Conservation (phyloP, 2,888 invertebrate species). For the Amphipoea lucens region DNA sequence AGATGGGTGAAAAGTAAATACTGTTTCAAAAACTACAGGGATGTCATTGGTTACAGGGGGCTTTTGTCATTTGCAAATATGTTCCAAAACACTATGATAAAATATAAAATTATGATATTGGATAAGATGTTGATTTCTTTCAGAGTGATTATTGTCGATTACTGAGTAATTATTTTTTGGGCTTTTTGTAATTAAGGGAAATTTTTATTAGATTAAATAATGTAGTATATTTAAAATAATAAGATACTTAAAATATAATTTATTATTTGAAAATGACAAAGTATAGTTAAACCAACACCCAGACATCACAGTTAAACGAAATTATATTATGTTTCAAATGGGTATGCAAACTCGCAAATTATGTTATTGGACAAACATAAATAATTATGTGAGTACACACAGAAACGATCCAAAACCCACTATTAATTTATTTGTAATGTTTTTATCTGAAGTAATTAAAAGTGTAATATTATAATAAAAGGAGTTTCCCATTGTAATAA, state of each 20-base stretch:
- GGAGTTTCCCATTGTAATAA: background rate
- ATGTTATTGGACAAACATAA: slow-evolving; percentile 61
- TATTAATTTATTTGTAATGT: slow-evolving; percentile 56
- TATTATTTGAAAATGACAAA: slow-evolving; percentile 83
- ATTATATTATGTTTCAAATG: slow-evolving; percentile 68
- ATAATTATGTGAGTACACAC: slow-evolving; percentile 61
- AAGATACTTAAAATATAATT: slow-evolving; percentile 21
- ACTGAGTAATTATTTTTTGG: no score
- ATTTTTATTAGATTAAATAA: slow-evolving; percentile 2
- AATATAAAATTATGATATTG: background rate
- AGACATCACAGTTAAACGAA: slow-evolving; percentile 83
- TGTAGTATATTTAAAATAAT: background rate
- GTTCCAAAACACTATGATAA: slow-evolving; percentile 20
- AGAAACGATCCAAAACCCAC: slow-evolving; percentile 53
- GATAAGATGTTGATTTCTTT: background rate
- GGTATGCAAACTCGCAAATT: slow-evolving; percentile 68
- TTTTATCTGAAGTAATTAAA: slow-evolving; percentile 41
- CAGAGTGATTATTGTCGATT: background rate
- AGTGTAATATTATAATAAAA: slow-evolving; percentile 5
- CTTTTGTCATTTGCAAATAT: slow-evolving; percentile 83
- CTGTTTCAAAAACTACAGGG: slow-evolving; percentile 83
- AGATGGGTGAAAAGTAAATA: slow-evolving; percentile 86
- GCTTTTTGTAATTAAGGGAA: background rate
- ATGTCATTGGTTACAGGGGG: slow-evolving; percentile 82
- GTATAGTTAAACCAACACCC: slow-evolving; percentile 84